These are phyloP conservation scores for Cryptotis parvus DNA, from an alignment of 2,113 vertebrate species.

Conservation along the genomic window DNA sequence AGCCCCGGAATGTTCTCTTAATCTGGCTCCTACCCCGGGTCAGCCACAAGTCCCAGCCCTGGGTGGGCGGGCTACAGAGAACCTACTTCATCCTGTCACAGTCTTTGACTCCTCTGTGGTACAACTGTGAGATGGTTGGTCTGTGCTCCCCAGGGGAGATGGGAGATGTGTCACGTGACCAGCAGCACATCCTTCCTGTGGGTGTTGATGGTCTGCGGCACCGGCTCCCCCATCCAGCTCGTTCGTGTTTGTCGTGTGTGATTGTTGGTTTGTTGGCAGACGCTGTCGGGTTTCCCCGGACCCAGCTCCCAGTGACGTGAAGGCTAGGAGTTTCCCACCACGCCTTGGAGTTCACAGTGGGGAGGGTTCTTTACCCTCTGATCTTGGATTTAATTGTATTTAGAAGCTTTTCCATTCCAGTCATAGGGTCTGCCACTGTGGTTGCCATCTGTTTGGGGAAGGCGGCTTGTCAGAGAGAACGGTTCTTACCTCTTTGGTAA, in stretches of 20 bases:
- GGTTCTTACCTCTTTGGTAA: background rate
- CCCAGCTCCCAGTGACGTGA: background rate
- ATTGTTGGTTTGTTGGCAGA: background rate
- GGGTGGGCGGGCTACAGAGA: background rate
- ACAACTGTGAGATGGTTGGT: too few species aligned
- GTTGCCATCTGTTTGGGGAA: background rate
- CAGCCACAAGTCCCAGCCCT: background rate
- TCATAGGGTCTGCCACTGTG: background rate
- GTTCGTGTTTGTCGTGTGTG: too few species aligned
- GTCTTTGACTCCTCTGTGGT: background rate
- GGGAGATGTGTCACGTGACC: background rate
- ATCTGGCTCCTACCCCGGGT: background rate
- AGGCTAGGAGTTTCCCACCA: background rate
- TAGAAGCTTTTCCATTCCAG: background rate
- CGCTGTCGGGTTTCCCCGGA: background rate
- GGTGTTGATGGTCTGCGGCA: too few species aligned
- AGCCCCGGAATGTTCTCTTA: constrained; percentile 40
- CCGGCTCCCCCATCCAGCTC: too few species aligned
- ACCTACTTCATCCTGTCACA: background rate
- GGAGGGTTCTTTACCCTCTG: background rate
- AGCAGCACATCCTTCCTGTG: too few species aligned
- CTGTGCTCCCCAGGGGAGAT: too few species aligned
- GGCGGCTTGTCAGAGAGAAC: background rate
- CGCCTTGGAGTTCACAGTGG: background rate
- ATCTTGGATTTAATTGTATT: background rate